Conservation (phyloP, 2,797 vertebrate species). For the Pipistrellus pipistrellus region DNA sequence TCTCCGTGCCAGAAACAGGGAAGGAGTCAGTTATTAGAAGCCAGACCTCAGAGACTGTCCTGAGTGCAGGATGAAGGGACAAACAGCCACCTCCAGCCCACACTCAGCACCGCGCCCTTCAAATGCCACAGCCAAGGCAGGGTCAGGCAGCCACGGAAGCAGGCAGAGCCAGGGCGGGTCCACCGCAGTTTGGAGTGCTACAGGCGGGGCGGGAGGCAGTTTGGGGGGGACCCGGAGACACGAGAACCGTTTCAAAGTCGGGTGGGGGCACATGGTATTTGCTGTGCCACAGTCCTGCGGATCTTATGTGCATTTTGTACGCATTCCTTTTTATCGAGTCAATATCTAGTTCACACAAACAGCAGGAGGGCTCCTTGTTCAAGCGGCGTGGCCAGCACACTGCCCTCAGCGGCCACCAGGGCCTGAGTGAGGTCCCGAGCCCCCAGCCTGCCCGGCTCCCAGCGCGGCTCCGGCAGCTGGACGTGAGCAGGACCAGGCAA, state of each 20-base stretch:
- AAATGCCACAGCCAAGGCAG: neutral
- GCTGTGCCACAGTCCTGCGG: accelerated
- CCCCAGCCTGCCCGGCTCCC: neutral
- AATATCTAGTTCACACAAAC: neutral
- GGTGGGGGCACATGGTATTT: neutral
- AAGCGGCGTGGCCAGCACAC: neutral
- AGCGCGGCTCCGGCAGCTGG: accelerated
- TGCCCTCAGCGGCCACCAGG: neutral
- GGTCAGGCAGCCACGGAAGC: accelerated
- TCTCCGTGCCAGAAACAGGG: neutral
- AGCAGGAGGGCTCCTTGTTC: too few relatives aligned
- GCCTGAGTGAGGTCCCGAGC: neutral
- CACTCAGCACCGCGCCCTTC: neutral
- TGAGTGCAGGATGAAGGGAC: neutral
- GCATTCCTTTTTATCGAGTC: neutral
- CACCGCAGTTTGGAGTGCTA: neutral
- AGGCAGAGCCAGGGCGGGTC: too few relatives aligned
- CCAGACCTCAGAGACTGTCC: neutral
- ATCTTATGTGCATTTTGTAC: neutral
- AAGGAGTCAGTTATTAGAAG: neutral
- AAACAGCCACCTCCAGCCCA: neutral
- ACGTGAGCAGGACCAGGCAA: accelerated
- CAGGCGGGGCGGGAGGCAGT: neutral
- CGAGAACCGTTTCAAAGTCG: neutral
- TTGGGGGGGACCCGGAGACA: neutral